Conservation (phyloP, 1,140 invertebrate genomes). For the Atta cephalotes region DNA sequence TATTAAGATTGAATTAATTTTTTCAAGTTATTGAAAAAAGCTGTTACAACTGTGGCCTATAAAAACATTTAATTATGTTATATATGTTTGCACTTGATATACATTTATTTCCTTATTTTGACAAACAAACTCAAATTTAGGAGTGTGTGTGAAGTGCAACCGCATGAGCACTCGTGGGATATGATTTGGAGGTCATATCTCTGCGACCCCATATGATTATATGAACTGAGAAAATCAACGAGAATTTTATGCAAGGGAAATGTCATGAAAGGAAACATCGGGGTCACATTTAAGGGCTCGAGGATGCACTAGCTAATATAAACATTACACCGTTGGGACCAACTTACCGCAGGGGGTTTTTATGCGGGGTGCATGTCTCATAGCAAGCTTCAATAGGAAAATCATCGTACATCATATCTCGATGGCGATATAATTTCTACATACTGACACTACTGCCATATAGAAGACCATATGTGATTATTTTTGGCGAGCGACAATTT, state of each 20-base stretch:
- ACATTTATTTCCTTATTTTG: constrained; percentile 5
- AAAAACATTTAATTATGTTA: background rate
- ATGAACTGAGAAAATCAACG: constrained; percentile 78
- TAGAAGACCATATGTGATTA: constrained; percentile 72
- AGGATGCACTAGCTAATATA: constrained; percentile 82
- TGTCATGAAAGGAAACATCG: constrained; percentile 38
- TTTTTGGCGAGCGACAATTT: constrained; percentile 64
- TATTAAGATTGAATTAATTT: background rate
- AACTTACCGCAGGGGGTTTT: constrained; percentile 73
- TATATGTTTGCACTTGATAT: background rate
- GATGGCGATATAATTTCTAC: constrained; percentile 20
- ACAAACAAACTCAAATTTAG: background rate
- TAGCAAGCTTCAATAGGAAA: constrained; percentile 74
- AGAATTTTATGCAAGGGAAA: constrained; percentile 72
- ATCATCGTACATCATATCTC: constrained; percentile 78
- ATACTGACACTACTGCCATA: constrained; percentile 22
- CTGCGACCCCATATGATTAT: constrained; percentile 82
- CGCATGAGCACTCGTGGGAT: constrained; percentile 14
- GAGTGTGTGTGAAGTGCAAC: background rate
- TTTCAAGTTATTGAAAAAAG: background rate
- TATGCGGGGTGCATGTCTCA: constrained; percentile 37
- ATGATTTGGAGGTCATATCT: constrained; percentile 69
- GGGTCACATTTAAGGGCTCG: constrained; percentile 65
- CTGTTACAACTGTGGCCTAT: background rate
- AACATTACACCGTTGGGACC: constrained; percentile 81